Conservation (phyloP, 92 coral and sea anemone species). For the Zoanthus solanderi region DNA sequence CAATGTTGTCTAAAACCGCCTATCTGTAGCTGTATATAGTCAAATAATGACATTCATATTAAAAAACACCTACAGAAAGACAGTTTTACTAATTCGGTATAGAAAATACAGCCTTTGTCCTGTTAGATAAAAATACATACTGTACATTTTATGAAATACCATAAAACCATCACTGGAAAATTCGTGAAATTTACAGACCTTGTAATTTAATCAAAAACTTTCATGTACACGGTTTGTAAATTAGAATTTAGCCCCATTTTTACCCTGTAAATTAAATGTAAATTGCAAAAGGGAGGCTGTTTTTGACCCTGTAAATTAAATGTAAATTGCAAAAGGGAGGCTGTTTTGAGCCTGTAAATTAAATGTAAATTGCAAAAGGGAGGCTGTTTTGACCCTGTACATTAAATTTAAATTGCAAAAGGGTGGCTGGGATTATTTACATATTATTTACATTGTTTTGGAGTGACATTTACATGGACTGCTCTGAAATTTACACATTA, state of each 20-base stretch:
- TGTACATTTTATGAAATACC: not conserved
- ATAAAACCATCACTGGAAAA: constrained; percentile 22
- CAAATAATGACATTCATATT: constrained; percentile 1
- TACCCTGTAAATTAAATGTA: no score
- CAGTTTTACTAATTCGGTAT: constrained; percentile 3
- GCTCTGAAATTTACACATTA: no score
- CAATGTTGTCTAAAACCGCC: constrained; percentile 9
- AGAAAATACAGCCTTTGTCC: constrained; percentile 1
- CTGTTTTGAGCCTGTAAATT: no score
- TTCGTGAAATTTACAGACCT: constrained; percentile 35
- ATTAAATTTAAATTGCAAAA: not conserved
- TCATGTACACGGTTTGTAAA: no score
- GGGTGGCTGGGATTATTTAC: no score
- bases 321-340: no score
- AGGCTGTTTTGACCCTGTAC: not conserved
- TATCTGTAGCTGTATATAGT: not conserved
- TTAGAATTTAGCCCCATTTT: no score
- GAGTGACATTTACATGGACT: no score
- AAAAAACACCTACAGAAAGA: constrained; percentile 1
- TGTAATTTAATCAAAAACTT: constrained; percentile 8
- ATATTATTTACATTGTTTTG: no score
- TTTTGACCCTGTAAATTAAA: no score
- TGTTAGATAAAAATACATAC: constrained; percentile 11
- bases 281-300: no score
- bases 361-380: no score